phyloP scores from a whole-genome alignment of 2,113 vertebrate species.

The Malurus melanocephalus region DNA sequence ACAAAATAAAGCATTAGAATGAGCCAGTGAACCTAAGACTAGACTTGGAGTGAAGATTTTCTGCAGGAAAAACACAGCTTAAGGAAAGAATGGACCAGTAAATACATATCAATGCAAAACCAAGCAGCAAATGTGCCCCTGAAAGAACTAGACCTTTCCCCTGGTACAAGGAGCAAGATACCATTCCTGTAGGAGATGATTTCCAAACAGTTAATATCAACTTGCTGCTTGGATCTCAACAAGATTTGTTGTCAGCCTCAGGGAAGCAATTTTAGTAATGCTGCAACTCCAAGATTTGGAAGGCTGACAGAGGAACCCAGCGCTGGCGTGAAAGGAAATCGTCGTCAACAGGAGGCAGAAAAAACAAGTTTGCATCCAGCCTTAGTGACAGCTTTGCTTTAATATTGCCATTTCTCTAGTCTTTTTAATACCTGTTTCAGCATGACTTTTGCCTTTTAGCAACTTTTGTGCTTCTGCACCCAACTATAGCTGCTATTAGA shows the following conservation, averaged over 20 bases:
- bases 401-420: background rate
- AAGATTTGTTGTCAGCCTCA: background rate
- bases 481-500: background rate
- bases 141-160: conserved; percentile 3
- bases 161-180: background rate
- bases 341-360: background rate
- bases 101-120: background rate
- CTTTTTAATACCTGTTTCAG: background rate
- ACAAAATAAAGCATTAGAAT: background rate
- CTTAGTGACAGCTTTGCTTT: background rate
- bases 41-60: background rate
- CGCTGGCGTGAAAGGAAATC: background rate
- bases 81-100: background rate
- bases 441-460: background rate
- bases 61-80: background rate
- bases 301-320: background rate
- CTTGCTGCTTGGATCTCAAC: background rate
- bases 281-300: background rate
- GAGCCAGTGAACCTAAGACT: background rate
- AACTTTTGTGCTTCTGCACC: background rate
- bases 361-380: background rate
- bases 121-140: background rate
- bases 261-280: conserved; percentile 22
- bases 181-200: background rate
- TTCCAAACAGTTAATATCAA: conserved; percentile 25